phyloP scores from a whole-genome alignment of 1,140 invertebrate species.

The Musca domestica region DNA sequence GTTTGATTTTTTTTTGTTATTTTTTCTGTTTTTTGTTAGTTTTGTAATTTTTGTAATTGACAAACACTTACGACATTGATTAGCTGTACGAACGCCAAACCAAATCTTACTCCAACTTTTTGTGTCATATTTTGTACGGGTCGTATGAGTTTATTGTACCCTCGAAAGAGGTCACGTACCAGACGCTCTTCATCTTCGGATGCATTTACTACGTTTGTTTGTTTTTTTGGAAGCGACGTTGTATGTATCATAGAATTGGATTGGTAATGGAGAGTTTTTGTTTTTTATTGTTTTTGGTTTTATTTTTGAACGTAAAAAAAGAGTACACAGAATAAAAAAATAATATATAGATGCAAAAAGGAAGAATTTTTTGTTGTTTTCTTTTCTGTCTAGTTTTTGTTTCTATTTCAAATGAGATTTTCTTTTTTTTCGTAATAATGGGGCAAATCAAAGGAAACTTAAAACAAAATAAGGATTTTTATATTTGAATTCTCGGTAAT shows the following conservation, averaged over 20 bases:
- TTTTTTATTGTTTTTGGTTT: not conserved
- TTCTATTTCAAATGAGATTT: too few relatives aligned
- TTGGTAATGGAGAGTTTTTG: not conserved
- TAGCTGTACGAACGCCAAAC: conserved; percentile 95
- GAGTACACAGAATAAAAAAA: conserved; percentile 9
- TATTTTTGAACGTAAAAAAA: conserved; percentile 16
- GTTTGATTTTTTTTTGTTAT: too few relatives aligned
- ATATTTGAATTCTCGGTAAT: too few relatives aligned
- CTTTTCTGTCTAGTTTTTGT: too few relatives aligned
- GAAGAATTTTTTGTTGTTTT: too few relatives aligned
- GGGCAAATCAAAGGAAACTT: too few relatives aligned
- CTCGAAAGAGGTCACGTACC: conserved; percentile 94
- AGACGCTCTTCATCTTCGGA: conserved; percentile 91
- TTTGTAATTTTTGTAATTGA: not conserved
- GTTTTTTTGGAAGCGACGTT: not conserved
- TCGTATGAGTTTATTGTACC: conserved; percentile 98
- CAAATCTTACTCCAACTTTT: conserved; percentile 94
- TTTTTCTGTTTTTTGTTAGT: not conserved
- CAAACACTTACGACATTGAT: conserved; percentile 92
- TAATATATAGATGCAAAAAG: too few relatives aligned
- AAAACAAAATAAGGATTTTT: too few relatives aligned
- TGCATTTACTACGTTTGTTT: conserved; percentile 44
- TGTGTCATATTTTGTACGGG: conserved; percentile 97
- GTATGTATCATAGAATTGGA: not conserved
- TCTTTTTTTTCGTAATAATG: too few relatives aligned